phyloP scores from a whole-genome alignment of 2,797 vertebrate species.

The Zalophus californianus region DNA sequence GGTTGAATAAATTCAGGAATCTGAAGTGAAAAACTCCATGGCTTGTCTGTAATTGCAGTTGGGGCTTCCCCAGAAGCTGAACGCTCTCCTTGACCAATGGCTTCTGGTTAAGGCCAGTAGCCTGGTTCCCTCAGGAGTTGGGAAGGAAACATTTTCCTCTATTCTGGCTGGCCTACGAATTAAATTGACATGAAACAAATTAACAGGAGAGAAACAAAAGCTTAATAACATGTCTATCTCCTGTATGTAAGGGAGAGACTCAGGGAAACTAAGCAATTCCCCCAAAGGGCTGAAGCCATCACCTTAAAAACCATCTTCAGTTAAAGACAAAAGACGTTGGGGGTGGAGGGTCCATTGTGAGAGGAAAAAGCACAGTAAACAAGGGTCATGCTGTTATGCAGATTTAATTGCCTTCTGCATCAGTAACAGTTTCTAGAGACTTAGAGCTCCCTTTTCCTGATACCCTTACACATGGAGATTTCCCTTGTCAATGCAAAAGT shows the following conservation, averaged over 20 bases:
- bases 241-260: background rate
- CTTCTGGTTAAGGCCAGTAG: background rate
- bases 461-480: background rate
- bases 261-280: background rate
- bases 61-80: background rate
- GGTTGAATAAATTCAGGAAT: background rate
- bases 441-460: background rate
- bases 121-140: background rate
- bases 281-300: background rate
- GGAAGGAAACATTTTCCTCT: background rate
- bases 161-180: background rate
- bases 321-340: background rate
- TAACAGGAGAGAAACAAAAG: background rate
- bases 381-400: background rate
- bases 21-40: background rate
- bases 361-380: background rate
- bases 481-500: background rate
- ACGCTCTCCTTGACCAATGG: background rate
- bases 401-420: background rate
- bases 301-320: background rate
- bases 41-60: background rate
- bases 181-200: background rate
- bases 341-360: background rate
- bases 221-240: background rate
- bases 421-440: background rate